A percentile compares a stretch with the other conserved stretches of the same genome.
These are phyloP conservation scores for Antheraea yamamai DNA, from an alignment of 2,888 invertebrate species.

Conservation along the genomic window DNA sequence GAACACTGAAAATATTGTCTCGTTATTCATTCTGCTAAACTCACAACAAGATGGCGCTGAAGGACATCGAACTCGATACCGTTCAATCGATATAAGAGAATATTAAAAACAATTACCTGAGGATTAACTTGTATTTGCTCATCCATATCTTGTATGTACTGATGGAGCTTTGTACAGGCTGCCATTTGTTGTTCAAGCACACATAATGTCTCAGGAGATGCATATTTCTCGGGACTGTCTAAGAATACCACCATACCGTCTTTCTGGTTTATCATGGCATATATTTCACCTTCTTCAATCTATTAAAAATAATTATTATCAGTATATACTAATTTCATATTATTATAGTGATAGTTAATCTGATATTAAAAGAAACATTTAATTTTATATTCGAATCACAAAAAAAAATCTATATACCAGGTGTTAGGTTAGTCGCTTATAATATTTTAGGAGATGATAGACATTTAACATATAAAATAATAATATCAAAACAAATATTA, in stretches of 20 bases:
- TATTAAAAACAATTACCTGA: slow-evolving; percentile 70
- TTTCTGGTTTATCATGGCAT: slow-evolving; percentile 97
- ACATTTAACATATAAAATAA: too few species aligned
- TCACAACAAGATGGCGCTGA: not conserved
- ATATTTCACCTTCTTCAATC: slow-evolving; percentile 98
- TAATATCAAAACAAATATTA: too few species aligned
- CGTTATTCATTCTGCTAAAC: not conserved
- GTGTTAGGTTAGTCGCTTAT: too few species aligned
- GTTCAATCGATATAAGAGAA: not conserved
- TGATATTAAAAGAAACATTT: too few species aligned
- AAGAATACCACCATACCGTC: slow-evolving; percentile 99
- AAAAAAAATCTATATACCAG: too few species aligned
- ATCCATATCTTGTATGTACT: slow-evolving; percentile 95
- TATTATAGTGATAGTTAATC: not conserved
- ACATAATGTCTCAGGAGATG: slow-evolving; percentile 93
- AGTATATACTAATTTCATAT: not conserved
- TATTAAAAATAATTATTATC: slow-evolving; percentile 50
- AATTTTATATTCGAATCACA: too few species aligned
- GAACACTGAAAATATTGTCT: too few species aligned
- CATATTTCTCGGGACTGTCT: slow-evolving; percentile 97
- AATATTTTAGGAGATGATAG: too few species aligned
- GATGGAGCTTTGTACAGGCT: slow-evolving; percentile 93
- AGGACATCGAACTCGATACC: too few species aligned
- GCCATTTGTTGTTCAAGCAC: slow-evolving; percentile 93
- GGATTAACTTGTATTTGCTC: slow-evolving; percentile 97